These are phyloP conservation scores for Adrianichthys oophorus DNA, from an alignment of 2,797 vertebrate genomes.

Conservation along the genomic window DNA sequence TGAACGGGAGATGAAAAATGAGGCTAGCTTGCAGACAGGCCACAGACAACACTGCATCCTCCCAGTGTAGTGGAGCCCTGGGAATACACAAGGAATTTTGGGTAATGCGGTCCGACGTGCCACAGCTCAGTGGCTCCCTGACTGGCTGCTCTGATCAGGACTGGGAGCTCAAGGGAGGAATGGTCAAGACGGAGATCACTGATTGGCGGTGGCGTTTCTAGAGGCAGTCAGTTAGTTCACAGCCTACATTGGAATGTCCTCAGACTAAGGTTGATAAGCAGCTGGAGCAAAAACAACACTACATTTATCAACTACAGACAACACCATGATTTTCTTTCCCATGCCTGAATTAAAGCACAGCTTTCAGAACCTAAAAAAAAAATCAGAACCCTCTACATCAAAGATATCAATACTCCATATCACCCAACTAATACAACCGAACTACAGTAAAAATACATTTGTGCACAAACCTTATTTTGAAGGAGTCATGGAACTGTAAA, in stretches of 20 bases:
- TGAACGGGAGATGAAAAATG: slow-evolving; percentile 68
- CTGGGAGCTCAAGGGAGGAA: slow-evolving; percentile 20
- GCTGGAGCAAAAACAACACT: slow-evolving; percentile 12
- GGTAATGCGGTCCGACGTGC: slow-evolving; percentile 71
- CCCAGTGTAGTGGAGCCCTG: slow-evolving; percentile 52
- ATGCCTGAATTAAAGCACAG: slow-evolving; percentile 15
- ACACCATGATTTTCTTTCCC: slow-evolving; percentile 13
- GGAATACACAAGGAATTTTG: slow-evolving; percentile 65
- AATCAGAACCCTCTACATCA: slow-evolving; percentile 10
- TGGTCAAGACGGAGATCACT: slow-evolving; percentile 15
- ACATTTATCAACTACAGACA: slow-evolving; percentile 29
- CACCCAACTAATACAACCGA: background rate
- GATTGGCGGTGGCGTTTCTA: slow-evolving; percentile 42
- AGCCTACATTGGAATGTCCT: slow-evolving; percentile 46
- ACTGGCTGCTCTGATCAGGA: slow-evolving; percentile 64
- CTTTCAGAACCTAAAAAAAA: background rate
- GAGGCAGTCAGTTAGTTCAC: slow-evolving; percentile 39
- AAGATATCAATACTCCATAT: background rate
- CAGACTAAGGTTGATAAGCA: slow-evolving; percentile 47
- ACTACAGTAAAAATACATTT: too few relatives aligned
- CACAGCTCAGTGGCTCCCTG: slow-evolving; percentile 65
- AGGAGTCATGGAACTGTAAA: too few relatives aligned
- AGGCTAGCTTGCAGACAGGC: slow-evolving; percentile 61
- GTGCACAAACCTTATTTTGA: too few relatives aligned
- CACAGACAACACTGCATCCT: slow-evolving; percentile 57